These are phyloP conservation scores for Luehdorfia chinensis DNA, from an alignment of 1,140 invertebrate species.

Conservation along the genomic window DNA sequence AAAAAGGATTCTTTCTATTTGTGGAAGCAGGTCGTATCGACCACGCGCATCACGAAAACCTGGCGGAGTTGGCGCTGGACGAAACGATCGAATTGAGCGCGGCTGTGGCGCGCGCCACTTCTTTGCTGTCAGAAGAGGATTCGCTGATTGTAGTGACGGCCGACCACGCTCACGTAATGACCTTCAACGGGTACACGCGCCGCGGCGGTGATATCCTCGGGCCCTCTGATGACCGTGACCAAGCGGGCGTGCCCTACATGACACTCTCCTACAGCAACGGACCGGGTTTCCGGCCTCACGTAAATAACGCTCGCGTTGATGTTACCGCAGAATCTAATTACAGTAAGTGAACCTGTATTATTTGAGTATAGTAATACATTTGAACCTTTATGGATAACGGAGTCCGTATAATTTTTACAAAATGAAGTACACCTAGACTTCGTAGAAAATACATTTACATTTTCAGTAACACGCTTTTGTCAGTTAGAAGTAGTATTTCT, in stretches of 20 bases:
- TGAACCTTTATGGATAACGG: not conserved
- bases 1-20: constrained; percentile 91
- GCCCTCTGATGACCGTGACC: constrained; percentile 59
- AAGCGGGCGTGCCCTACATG: constrained; percentile 80
- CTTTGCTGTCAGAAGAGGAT: constrained; percentile 77
- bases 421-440: too few relatives aligned
- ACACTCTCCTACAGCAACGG: constrained; percentile 88
- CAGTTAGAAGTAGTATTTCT: too few relatives aligned
- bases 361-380: too few relatives aligned
- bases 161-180: constrained; percentile 84
- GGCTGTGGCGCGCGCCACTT: constrained; percentile 75
- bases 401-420: too few relatives aligned
- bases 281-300: constrained; percentile 78
- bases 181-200: constrained; percentile 80
- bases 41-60: constrained; percentile 87
- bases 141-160: constrained; percentile 83
- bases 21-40: constrained; percentile 93
- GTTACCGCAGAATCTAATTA: constrained; percentile 55
- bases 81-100: constrained; percentile 81
- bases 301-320: constrained; percentile 48
- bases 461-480: too few relatives aligned
- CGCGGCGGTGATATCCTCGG: constrained; percentile 77
- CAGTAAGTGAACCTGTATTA: constrained; percentile 40
- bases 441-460: too few relatives aligned
- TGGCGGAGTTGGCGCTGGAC: constrained; percentile 80